Evolutionary conservation across 2,888 invertebrate genomes (phyloP).

Genomic region (Notodonta ziczac): DNA sequence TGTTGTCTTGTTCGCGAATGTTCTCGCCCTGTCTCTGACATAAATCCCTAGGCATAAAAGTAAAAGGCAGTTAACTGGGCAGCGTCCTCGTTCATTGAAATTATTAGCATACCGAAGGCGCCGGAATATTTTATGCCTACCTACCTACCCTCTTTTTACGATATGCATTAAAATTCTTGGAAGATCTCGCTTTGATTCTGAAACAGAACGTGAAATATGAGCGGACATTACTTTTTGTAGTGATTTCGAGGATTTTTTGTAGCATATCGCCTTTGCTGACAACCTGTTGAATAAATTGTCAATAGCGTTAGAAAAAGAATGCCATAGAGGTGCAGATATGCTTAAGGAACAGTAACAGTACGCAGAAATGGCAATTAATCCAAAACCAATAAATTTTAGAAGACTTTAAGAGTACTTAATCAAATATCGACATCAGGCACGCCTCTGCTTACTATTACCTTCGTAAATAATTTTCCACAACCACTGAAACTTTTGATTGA

Average conservation of each 20-base stretch:
- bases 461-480: too few species aligned
- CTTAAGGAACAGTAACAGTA: too few species aligned
- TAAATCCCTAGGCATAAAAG: constrained; percentile 20
- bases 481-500: too few species aligned
- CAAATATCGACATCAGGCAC: too few species aligned
- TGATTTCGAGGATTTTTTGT: not conserved
- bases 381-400: too few species aligned
- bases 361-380: too few species aligned
- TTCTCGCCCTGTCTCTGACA: constrained; percentile 8
- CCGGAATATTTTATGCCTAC: constrained; percentile 16
- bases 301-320: too few species aligned
- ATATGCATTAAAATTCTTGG: constrained; percentile 13
- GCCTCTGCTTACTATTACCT: too few species aligned
- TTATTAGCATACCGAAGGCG: constrained; percentile 25
- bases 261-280: too few species aligned
- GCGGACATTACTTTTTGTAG: not conserved
- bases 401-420: too few species aligned
- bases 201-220: not conserved
- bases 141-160: constrained; percentile 11
- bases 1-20: not conserved
- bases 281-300: too few species aligned
- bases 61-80: constrained; percentile 22
- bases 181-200: constrained; percentile 5
- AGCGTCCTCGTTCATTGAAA: constrained; percentile 18
- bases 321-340: too few species aligned